Base-by-base conservation (phyloP, 2,888 invertebrate species). In the Leptothorax acervorum region DNA sequence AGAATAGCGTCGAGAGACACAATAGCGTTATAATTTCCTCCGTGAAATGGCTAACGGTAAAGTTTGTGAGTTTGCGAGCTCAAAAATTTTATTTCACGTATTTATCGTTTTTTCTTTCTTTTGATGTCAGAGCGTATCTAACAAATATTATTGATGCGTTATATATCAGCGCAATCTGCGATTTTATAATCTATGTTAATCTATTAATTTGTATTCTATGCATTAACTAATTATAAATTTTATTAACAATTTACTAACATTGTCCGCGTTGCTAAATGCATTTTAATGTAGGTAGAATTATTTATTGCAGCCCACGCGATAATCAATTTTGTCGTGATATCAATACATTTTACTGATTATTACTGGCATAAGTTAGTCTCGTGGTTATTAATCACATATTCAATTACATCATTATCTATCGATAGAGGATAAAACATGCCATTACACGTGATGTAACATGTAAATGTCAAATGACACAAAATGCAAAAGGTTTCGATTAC, bases 311-410 rank as follows among this genome's bases (percentile, higher is more conserved):
- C 4, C 12, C 18, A 18, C 3, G 9, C 23, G 35, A 75, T 75
- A 63, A 78, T 42, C n/a, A 42, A 31, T 45, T 45, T 45, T 18
- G n/a, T n/a, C 12, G 6, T 45, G 45, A 31, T 45, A 78, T 55
- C 3, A 31, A 51, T 53, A 76, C 11, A 48, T 51, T 79, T 71
- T 48, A 70, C 35, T 35, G 35, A 31, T 76, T 48, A 23, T 55
- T 15, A 63, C 0, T 45, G 45, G 15, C 12, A 15, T 8, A 78
- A 45, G n/a, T 31, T 55, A 68, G 9, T 0, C 31, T 55, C 15
- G 53, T 78, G 8, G 9, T 55, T 78, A 78, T 78, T 78, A 78
- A 76, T 39, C 75, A 63, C 2, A 39, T 11, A 31, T 78, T 57
- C 23, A 57, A 68, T 70, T 70, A 35, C 5, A 57, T 11, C 5